Conservation (phyloP, 2,113 vertebrate species). For the Pelusios castaneus region DNA sequence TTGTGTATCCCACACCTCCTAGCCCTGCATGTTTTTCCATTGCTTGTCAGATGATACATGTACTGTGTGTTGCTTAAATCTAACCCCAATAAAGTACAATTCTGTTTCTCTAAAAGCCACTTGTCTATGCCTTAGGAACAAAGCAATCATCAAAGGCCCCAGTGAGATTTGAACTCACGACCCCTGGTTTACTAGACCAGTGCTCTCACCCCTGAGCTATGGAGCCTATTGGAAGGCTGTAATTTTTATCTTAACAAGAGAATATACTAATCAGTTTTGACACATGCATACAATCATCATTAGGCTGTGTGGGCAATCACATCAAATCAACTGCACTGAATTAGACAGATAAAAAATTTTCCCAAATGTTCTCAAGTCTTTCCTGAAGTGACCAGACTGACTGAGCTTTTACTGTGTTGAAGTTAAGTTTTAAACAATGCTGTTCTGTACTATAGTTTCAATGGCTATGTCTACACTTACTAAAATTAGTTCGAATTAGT, state of each 20-base stretch:
- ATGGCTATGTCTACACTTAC: too few relatives aligned
- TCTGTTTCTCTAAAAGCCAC: background rate
- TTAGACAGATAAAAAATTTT: background rate
- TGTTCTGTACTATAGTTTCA: too few relatives aligned
- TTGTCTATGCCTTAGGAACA: too few relatives aligned
- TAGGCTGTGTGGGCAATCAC: background rate
- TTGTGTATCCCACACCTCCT: background rate
- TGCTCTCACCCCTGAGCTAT: constrained; percentile 90
- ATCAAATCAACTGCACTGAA: fast-evolving
- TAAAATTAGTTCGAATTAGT: too few relatives aligned
- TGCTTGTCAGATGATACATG: fast-evolving
- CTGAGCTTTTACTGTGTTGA: too few relatives aligned
- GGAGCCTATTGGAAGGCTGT: background rate
- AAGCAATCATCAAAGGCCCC: too few relatives aligned
- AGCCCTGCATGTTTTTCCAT: background rate
- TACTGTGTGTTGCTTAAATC: background rate
- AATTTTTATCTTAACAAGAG: fast-evolving
- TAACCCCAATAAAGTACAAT: background rate
- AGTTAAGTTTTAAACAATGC: too few relatives aligned
- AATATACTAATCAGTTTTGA: background rate
- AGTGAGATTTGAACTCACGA: constrained; percentile 89
- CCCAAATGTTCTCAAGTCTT: background rate
- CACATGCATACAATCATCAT: too few relatives aligned
- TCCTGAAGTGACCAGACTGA: background rate
- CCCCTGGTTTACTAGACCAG: too few relatives aligned